Evolutionary conservation across 2,797 vertebrate species (phyloP).

Genomic region (Miichthys miiuy): DNA sequence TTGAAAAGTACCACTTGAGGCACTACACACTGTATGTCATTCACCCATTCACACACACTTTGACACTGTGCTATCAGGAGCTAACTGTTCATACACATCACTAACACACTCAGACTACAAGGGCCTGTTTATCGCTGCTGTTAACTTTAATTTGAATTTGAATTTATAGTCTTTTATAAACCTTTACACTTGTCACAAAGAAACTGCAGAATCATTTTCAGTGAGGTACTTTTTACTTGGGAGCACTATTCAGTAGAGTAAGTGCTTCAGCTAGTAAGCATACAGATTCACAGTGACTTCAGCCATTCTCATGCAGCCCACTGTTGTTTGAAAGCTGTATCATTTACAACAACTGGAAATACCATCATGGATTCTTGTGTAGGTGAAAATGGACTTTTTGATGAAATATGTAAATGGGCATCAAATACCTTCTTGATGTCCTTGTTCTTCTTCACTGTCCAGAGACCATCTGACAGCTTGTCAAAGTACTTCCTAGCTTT

Average conservation of each 20-base stretch:
- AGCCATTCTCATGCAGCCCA: neutral
- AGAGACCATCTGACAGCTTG: slow-evolving; percentile 93
- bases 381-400: neutral
- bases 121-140: too few species aligned
- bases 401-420: neutral
- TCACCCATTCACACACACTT: too few species aligned
- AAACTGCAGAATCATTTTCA: neutral
- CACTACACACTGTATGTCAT: too few species aligned
- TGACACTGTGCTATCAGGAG: too few species aligned
- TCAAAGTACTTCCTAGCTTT: slow-evolving; percentile 97
- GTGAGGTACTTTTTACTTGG: neutral
- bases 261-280: neutral
- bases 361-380: neutral
- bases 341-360: neutral
- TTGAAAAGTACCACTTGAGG: too few species aligned
- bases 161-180: neutral
- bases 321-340: neutral
- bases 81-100: too few species aligned
- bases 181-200: neutral
- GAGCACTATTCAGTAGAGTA: neutral
- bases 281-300: neutral
- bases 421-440: slow-evolving; percentile 94
- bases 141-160: neutral
- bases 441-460: slow-evolving; percentile 96
- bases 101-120: too few species aligned